Conservation (phyloP, 2,888 invertebrate species). For the Acheta domesticus region DNA sequence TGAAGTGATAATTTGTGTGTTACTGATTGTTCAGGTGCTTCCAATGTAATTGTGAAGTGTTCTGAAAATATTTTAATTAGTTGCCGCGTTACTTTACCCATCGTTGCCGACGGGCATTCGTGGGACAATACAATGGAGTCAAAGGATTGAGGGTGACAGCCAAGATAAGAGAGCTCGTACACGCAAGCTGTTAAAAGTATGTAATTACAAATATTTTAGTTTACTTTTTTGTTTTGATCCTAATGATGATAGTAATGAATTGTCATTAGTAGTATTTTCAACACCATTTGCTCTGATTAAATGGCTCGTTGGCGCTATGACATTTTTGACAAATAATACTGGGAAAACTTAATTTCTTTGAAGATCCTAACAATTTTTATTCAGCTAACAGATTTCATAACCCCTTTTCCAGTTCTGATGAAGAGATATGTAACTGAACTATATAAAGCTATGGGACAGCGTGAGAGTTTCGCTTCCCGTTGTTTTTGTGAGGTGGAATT, state of each 20-base stretch:
- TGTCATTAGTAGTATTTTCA: too few species aligned
- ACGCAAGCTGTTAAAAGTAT: neutral
- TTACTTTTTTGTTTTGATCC: neutral
- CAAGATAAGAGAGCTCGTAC: constrained; percentile 21
- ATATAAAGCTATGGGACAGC: too few species aligned
- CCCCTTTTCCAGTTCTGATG: too few species aligned
- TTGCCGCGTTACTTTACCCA: constrained; percentile 11
- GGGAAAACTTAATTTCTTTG: too few species aligned
- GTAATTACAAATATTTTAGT: neutral
- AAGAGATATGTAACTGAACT: too few species aligned
- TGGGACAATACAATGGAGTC: constrained; percentile 36
- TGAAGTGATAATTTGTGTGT: neutral
- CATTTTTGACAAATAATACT: too few species aligned
- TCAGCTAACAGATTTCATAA: too few species aligned
- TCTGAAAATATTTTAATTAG: neutral
- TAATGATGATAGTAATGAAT: neutral
- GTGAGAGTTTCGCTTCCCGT: too few species aligned
- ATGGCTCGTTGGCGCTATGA: too few species aligned
- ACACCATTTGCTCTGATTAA: too few species aligned
- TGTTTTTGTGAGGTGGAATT: too few species aligned
- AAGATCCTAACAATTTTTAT: too few species aligned
- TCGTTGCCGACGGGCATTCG: constrained; percentile 36
- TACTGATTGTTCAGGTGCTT: neutral
- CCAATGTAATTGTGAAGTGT: neutral
- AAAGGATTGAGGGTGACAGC: constrained; percentile 37